These are phyloP conservation scores for Philereme vetulata DNA, from an alignment of 2,888 invertebrate species.

Conservation along the genomic window DNA sequence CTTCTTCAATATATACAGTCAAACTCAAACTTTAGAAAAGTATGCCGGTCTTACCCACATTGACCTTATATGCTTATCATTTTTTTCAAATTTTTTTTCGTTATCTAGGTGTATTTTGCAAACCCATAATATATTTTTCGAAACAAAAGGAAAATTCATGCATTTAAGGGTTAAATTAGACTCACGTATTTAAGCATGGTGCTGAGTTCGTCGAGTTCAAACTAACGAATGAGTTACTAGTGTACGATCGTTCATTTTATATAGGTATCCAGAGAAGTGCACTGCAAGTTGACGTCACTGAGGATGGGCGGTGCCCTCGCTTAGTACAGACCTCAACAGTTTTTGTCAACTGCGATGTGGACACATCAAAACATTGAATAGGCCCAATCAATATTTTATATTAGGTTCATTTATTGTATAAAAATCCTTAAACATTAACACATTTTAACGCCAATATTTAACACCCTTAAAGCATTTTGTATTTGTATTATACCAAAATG, in stretches of 20 bases:
- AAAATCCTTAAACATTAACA: too few relatives aligned
- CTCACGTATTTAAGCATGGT: conserved; percentile 82
- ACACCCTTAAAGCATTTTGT: too few relatives aligned
- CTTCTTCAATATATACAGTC: too few relatives aligned
- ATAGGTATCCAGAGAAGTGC: conserved; percentile 64
- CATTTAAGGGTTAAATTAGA: conserved; percentile 43
- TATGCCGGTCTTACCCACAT: too few relatives aligned
- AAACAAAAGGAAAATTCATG: conserved; percentile 30
- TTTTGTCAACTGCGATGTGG: conserved; percentile 56
- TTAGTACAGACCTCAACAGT: conserved; percentile 53
- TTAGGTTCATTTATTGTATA: too few relatives aligned
- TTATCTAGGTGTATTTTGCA: too few relatives aligned
- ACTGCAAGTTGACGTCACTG: conserved; percentile 75
- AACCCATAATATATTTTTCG: too few relatives aligned
- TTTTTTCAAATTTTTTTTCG: too few relatives aligned
- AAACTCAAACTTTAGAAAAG: too few relatives aligned
- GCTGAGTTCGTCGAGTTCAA: conserved; percentile 77
- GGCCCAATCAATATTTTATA: conserved; percentile 28
- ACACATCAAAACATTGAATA: conserved; percentile 44
- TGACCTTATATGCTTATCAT: too few relatives aligned
- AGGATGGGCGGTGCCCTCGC: conserved; percentile 60
- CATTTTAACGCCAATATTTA: too few relatives aligned
- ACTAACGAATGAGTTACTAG: conserved; percentile 79
- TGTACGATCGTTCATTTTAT: conserved; percentile 76
- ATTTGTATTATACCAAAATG: too few relatives aligned